Conservation (phyloP, 2,797 vertebrate species). For the Strix occidentalis region DNA sequence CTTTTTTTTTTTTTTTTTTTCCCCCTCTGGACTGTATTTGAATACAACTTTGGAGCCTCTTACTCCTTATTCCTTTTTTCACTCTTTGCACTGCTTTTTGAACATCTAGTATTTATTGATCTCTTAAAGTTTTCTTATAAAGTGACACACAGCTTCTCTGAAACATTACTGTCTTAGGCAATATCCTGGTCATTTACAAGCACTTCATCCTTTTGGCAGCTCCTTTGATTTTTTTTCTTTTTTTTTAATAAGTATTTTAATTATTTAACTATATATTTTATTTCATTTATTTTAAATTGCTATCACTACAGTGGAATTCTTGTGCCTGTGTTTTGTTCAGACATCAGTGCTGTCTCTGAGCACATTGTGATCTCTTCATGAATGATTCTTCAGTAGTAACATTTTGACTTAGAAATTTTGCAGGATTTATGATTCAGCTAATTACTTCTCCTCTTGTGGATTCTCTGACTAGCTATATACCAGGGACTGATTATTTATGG, state of each 20-base stretch:
- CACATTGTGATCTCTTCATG: not conserved
- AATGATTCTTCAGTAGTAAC: not conserved
- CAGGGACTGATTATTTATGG: not conserved
- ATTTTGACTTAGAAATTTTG: not conserved
- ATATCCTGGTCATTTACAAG: not conserved
- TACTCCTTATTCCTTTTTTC: not conserved
- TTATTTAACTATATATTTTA: not conserved
- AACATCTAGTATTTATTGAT: not conserved
- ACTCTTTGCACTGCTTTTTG: not conserved
- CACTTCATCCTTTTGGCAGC: not conserved
- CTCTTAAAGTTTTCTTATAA: not conserved
- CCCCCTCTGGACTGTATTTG: not conserved
- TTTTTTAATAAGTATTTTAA: not conserved
- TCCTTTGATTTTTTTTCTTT: not conserved
- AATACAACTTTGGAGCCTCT: not conserved
- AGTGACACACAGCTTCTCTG: not conserved
- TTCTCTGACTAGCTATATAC: not conserved
- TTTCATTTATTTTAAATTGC: not conserved
- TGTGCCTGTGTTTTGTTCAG: not conserved
- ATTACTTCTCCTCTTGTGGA: not conserved
- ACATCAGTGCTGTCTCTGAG: not conserved
- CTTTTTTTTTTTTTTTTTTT: no score
- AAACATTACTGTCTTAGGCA: not conserved
- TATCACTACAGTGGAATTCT: not conserved
- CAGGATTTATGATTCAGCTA: not conserved